These are phyloP conservation scores for Epinephelus coioides DNA, from an alignment of 2,797 vertebrate species.

Conservation along the genomic window DNA sequence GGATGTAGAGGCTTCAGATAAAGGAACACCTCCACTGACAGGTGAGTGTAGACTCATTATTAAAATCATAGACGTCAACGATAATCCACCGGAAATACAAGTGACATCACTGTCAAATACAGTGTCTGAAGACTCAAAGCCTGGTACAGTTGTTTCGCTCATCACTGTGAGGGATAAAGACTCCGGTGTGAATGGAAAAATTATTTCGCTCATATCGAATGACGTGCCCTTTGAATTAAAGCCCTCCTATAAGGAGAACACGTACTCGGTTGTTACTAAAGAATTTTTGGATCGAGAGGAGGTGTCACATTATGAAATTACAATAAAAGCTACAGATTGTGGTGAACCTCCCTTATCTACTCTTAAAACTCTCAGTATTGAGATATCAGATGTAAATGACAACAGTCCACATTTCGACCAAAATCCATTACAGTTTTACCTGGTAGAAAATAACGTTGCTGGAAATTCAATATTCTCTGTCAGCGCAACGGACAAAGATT, in stretches of 20 bases:
- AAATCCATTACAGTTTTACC: constrained; percentile 66
- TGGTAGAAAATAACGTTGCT: constrained; percentile 69
- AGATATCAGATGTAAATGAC: constrained; percentile 80
- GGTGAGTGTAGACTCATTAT: too few relatives aligned
- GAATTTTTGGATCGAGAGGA: constrained; percentile 82
- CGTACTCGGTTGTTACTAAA: constrained; percentile 68
- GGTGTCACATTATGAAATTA: constrained; percentile 77
- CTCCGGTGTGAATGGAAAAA: constrained; percentile 67
- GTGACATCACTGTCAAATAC: too few relatives aligned
- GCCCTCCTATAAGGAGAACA: constrained; percentile 70
- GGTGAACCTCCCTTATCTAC: constrained; percentile 82
- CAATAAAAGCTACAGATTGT: constrained; percentile 82
- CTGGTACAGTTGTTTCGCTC: constrained; percentile 78
- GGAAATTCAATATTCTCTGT: constrained; percentile 72
- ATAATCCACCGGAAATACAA: too few relatives aligned
- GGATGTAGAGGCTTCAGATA: too few relatives aligned
- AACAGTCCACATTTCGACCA: constrained; percentile 74
- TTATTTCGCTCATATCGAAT: constrained; percentile 31
- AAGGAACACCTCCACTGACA: too few relatives aligned
- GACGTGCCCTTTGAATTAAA: constrained; percentile 67
- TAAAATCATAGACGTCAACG: too few relatives aligned
- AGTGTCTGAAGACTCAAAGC: constrained; percentile 77
- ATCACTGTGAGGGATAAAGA: constrained; percentile 89
- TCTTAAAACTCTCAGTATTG: constrained; percentile 61
- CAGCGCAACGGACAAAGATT: constrained; percentile 71